Evolutionary conservation across 2,888 invertebrate genomes (phyloP).

Genomic region (Ametastegia equiseti): DNA sequence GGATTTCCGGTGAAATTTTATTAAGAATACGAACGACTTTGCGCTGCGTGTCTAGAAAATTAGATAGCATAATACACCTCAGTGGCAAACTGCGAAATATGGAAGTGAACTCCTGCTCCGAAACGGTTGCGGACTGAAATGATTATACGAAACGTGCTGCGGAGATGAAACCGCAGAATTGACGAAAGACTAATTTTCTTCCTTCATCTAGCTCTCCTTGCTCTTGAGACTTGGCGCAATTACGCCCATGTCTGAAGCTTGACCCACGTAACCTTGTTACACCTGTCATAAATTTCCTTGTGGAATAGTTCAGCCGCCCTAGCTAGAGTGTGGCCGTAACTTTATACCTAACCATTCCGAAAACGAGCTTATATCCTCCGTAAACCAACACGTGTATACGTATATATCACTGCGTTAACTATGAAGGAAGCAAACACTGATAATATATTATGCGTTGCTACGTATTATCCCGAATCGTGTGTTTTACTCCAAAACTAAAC

Average conservation of each 20-base stretch:
- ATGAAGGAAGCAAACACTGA: no score
- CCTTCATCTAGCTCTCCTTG: slow-evolving; percentile 5
- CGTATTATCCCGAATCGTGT: no score
- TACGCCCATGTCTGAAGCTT: background rate
- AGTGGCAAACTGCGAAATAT: background rate
- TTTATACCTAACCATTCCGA: background rate
- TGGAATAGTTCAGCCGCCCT: background rate
- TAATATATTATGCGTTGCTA: no score
- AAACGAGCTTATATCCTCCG: background rate
- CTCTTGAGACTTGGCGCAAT: slow-evolving; percentile 1
- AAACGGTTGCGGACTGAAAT: slow-evolving; percentile 20
- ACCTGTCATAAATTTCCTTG: slow-evolving; percentile 15
- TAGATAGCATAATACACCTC: slow-evolving; percentile 13
- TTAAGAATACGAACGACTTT: background rate
- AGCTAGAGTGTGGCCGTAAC: background rate
- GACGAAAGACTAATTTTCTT: slow-evolving; percentile 27
- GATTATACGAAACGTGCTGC: background rate
- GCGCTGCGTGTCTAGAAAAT: background rate
- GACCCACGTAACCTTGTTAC: slow-evolving; percentile 38
- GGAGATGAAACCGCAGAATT: slow-evolving; percentile 27
- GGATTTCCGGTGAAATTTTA: background rate
- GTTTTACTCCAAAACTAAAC: no score
- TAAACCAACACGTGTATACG: background rate
- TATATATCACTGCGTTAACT: no score
- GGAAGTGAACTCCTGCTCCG: background rate